phyloP scores from a whole-genome alignment of 2,888 invertebrate genomes.

The Clistopyga incitator region DNA sequence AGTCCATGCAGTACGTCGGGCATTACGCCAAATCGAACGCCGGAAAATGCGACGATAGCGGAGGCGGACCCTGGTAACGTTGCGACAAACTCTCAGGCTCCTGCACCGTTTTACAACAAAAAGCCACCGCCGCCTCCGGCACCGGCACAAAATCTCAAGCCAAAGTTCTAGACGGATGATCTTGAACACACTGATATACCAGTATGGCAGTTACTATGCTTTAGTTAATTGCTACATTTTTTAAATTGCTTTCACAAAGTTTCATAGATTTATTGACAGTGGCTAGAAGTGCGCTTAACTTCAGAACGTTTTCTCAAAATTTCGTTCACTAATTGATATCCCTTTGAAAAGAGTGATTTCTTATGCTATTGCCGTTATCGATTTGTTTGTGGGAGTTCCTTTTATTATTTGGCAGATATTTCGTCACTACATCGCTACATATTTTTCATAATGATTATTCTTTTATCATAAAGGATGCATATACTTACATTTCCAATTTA shows the following conservation, averaged over 20 bases:
- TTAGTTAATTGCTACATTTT: conserved; percentile 1
- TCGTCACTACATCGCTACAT: neutral
- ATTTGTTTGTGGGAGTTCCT: too few species aligned
- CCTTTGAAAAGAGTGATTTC: neutral
- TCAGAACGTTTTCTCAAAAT: neutral
- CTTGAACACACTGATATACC: neutral
- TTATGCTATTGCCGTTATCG: neutral
- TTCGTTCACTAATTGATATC: neutral
- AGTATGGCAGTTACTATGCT: conserved; percentile 2
- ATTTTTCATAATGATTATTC: neutral
- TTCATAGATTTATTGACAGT: neutral
- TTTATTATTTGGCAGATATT: neutral
- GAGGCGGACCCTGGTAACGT: neutral
- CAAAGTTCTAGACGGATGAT: conserved; percentile 73
- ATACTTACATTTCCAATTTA: too few species aligned
- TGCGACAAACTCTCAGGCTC: conserved; percentile 4
- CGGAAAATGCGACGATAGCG: conserved; percentile 31
- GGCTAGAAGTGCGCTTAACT: neutral
- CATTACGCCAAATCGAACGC: conserved; percentile 39
- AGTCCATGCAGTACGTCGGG: conserved; percentile 74
- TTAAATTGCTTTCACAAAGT: neutral
- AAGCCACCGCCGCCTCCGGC: conserved; percentile 82
- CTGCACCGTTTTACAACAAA: conserved; percentile 78
- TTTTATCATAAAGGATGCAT: neutral
- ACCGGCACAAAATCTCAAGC: conserved; percentile 78